Evolutionary conservation across 1,140 invertebrate genomes (phyloP), one percentile per base, ranked within the genome.

Genomic region (Vollenhovia emeryi): DNA sequence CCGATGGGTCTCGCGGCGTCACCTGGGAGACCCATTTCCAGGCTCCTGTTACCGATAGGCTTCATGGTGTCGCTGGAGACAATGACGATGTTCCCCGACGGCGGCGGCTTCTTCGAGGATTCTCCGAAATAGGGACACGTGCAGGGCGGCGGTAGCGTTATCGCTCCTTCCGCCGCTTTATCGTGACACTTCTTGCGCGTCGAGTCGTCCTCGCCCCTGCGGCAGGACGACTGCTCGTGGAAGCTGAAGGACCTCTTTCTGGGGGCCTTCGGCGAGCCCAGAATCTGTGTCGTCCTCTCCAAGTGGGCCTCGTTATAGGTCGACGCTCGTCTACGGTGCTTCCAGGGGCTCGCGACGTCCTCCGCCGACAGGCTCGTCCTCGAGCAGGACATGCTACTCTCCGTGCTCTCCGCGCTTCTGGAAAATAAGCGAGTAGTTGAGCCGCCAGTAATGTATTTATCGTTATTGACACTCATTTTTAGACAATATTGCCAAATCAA

Each of bases 71-170:
- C 93, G 86, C 93, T 94, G 0, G 96, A 95, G 3, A 96, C 94
- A 0, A 96, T 96, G 85, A 95, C 96, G 1, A 96, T 94, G 88
- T 96, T 96, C 3, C 94, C 91, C 0, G 93, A 93, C 0, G 94
- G 93, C 0, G 94, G 88, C 9, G 92, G 86, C 27, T 92, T 90
- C 95, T 96, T 95, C 3, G 92, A 68, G 92, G 95, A 75, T 95
- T 97, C 96, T 0, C 97, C 97, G 89, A 98, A 97, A 88, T 97
- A 97, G 0, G 97, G 97, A 90, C 97, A 97, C 0, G 97, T 97
- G 92, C 97, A 98, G 0, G 97, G 96, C 2, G 97, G 96, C 1
- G 97, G 97, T 40, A 97, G 89, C 11, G 96, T 93, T 33, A 96
- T 74, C 11, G 50, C 75, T 8, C 69, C 85, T 50, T 73, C 64